Conservation (phyloP, 2,888 invertebrate genomes). For the Chrysina gloriosa region DNA sequence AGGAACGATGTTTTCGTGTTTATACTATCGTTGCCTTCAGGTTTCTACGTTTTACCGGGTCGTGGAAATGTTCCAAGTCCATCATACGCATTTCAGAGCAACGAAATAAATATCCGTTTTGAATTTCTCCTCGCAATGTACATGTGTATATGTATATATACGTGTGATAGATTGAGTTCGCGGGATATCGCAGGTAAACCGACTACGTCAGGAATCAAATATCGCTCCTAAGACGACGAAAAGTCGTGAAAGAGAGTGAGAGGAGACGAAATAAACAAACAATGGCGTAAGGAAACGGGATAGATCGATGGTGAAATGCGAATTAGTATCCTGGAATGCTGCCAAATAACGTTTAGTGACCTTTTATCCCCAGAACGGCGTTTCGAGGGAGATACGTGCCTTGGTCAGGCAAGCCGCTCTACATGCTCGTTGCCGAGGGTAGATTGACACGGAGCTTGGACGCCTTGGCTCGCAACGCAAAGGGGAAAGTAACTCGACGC, state of each 20-base stretch:
- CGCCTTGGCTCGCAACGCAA: constrained; percentile 45
- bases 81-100: constrained; percentile 3
- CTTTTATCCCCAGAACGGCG: constrained; percentile 35
- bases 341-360: constrained; percentile 42
- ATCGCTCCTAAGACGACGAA: background rate
- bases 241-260: too few species aligned
- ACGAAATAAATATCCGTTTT: background rate
- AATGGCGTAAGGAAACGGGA: constrained; percentile 26
- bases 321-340: constrained; percentile 39
- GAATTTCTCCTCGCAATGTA: too few species aligned
- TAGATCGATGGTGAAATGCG: constrained; percentile 34
- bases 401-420: constrained; percentile 45
- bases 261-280: constrained; percentile 38
- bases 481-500: constrained; percentile 61
- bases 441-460: constrained; percentile 46
- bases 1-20: too few species aligned
- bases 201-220: too few species aligned
- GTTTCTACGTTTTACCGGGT: background rate
- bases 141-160: too few species aligned
- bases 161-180: too few species aligned
- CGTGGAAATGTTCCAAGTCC: background rate
- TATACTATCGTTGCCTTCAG: background rate
- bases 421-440: constrained; percentile 47
- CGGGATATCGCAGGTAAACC: too few species aligned
- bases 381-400: constrained; percentile 35